phyloP scores from a whole-genome alignment of 2,113 vertebrate genomes.

The Pogonocichla stellata region DNA sequence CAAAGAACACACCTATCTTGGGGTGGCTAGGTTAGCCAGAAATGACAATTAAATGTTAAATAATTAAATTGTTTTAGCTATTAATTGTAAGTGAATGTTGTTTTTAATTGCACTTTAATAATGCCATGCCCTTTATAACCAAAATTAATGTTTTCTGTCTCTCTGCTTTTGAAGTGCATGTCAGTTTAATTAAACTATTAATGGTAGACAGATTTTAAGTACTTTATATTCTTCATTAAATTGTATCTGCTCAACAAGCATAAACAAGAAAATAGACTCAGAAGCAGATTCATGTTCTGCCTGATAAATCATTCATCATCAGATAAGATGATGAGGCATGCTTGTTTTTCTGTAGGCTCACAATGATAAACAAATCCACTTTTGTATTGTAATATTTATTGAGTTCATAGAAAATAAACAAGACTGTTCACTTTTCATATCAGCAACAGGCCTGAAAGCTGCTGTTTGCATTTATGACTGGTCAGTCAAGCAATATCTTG shows the following conservation, averaged over 20 bases:
- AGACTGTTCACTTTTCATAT: conserved; percentile 16
- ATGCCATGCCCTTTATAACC: conserved; percentile 81
- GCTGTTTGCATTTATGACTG: conserved; percentile 7
- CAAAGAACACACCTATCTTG: conserved; percentile 22
- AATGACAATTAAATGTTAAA: conserved; percentile 73
- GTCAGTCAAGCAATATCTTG: background rate
- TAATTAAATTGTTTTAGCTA: conserved; percentile 77
- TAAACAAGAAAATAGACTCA: conserved; percentile 73
- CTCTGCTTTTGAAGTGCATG: conserved; percentile 79
- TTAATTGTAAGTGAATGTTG: conserved; percentile 76
- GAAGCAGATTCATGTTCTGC: conserved; percentile 64
- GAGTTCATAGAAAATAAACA: conserved; percentile 64
- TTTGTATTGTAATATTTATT: conserved; percentile 53
- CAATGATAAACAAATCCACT: conserved; percentile 62
- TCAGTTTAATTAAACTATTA: conserved; percentile 84
- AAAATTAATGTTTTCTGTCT: conserved; percentile 79
- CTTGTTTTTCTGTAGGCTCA: conserved; percentile 55
- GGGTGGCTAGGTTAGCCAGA: conserved; percentile 62
- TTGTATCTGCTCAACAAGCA: conserved; percentile 76
- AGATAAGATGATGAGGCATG: conserved; percentile 53
- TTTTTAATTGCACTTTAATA: conserved; percentile 83
- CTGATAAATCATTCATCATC: conserved; percentile 72
- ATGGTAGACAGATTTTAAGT: conserved; percentile 79
- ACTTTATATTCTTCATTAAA: conserved; percentile 78
- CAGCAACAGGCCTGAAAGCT: background rate